Evolutionary conservation across 37 sponge, comb jelly and placozoan genomes (phyloP), one percentile per base, ranked within the genome.

Genomic region (Eunapius fragilis): DNA sequence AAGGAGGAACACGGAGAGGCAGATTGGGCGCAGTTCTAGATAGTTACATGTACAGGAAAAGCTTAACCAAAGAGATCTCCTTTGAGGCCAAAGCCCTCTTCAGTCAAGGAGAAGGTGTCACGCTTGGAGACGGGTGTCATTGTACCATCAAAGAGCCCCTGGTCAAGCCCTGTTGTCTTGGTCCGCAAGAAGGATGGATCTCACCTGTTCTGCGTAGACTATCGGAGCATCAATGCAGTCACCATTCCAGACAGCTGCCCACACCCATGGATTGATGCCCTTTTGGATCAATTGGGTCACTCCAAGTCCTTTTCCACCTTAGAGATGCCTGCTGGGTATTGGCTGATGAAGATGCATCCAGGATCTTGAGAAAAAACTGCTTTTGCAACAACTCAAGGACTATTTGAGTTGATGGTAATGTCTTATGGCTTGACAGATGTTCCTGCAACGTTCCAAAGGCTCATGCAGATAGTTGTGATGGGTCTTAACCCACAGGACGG

Each of bases 11-110:
- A 78, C 2, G 87, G 91, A 71, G 88, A 91, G 48, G 79, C 87
- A n/a, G 74, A 81, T 28, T n/a, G 87, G 72, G 88, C 78, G n/a
- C 72, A 86, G 68, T 68, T 86, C 22, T 38, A 45, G 47, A 87
- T 83, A 26, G 48, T 83, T 32, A n/a, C n/a, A n/a, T n/a, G n/a
- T n/a, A 87, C 88, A 17, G 88, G 92, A n/a, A 84, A 87, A 38
- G 58, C 84, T 25, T 31, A n/a, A 7, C 92, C 87, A 69, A 87
- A 69, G 34, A 76, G 41, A 37, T 87, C 87, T 45, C 72, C 77
- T 31, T 49, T 58, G 4, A 45, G 79, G 14, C 19, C 74, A 31
- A 83, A 83, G 85, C 85, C 89, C 19, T 84, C 74, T 31, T 73
- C 69, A 14, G 90, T 70, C 22, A 58, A 85, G 7, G 68, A 71